Percentiles rank a stretch among this genome's conserved stretches.
These are phyloP conservation scores for Mayetiola destructor DNA, from an alignment of 2,888 invertebrate genomes.

Conservation along the genomic window DNA sequence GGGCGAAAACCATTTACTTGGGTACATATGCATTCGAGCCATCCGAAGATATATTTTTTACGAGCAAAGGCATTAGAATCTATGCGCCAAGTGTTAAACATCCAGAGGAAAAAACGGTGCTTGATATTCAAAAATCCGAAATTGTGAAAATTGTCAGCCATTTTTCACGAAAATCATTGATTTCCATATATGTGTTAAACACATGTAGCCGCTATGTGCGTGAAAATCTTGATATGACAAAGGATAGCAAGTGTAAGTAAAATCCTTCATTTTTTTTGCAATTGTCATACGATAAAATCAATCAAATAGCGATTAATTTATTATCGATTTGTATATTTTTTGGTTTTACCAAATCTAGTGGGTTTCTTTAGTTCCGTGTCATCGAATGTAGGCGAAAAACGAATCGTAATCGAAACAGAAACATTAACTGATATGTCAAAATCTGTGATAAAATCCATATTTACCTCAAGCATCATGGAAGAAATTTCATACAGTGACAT, in stretches of 20 bases:
- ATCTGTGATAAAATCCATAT: conserved; percentile 47
- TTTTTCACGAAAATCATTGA: conserved; percentile 61
- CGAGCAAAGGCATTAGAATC: conserved; percentile 44
- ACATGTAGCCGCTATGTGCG: conserved; percentile 54
- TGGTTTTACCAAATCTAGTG: conserved; percentile 22
- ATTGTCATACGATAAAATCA: too few species aligned
- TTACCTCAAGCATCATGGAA: conserved; percentile 42
- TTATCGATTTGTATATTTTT: conserved; percentile 6
- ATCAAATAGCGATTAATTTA: too few species aligned
- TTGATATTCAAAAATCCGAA: conserved; percentile 53
- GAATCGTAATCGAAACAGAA: conserved; percentile 64
- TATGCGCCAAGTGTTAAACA: conserved; percentile 43
- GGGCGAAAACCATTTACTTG: conserved; percentile 49
- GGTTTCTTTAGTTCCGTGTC: conserved; percentile 46
- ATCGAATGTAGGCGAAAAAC: conserved; percentile 50
- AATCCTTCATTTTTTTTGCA: conserved; percentile 15
- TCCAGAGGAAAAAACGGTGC: conserved; percentile 40
- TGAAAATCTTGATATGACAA: conserved; percentile 50
- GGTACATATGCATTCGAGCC: conserved; percentile 72
- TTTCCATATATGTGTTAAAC: conserved; percentile 59
- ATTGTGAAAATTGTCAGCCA: conserved; percentile 62
- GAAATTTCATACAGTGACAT: conserved; percentile 64
- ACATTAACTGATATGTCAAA: conserved; percentile 50
- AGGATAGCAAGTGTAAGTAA: conserved; percentile 30
- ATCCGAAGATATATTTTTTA: conserved; percentile 48